Conservation (phyloP, 2,888 invertebrate species). For the Meta bourneti region DNA sequence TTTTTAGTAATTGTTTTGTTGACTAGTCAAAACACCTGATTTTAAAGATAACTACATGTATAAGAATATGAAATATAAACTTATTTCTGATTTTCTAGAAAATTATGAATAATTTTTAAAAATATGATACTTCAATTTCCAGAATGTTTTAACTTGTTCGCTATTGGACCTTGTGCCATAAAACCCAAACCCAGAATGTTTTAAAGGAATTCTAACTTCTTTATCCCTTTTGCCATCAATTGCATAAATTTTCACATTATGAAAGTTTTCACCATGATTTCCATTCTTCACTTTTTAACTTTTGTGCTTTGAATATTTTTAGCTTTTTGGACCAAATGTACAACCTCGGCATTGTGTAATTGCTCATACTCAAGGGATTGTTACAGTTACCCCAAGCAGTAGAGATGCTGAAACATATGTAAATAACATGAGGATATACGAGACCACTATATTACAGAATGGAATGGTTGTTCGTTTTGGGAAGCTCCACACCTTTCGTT, state of each 20-base stretch:
- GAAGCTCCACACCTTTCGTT: constrained; percentile 83
- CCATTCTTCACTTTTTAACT: too few species aligned
- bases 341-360: constrained; percentile 97
- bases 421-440: constrained; percentile 94
- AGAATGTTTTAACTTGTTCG: too few species aligned
- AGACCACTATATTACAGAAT: constrained; percentile 92
- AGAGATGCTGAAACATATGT: constrained; percentile 96
- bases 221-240: too few species aligned
- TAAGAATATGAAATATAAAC: neutral
- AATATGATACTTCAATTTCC: neutral
- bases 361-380: constrained; percentile 93
- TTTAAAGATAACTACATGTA: neutral
- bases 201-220: too few species aligned
- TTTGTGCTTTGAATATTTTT: neutral
- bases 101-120: neutral
- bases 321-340: constrained; percentile 91
- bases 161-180: too few species aligned
- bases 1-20: too few species aligned
- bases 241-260: too few species aligned
- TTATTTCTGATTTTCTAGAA: neutral
- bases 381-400: constrained; percentile 95
- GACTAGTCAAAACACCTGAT: too few species aligned
- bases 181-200: too few species aligned
- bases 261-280: too few species aligned
- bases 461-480: constrained; percentile 83